Evolutionary conservation across 2,888 invertebrate genomes (phyloP).

Genomic region (Phengaris arion): DNA sequence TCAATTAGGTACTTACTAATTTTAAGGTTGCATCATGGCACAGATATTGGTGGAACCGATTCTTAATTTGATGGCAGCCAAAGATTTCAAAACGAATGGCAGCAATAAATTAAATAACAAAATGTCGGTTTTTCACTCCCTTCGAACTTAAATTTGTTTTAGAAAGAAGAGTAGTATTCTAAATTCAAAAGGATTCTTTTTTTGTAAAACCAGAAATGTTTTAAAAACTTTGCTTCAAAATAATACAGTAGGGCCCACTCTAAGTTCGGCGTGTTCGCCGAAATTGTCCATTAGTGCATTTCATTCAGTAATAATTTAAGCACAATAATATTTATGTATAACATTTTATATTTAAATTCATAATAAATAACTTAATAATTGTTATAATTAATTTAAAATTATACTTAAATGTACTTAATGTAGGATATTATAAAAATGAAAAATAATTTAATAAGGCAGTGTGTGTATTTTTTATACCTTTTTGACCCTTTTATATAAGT

Average conservation of each 20-base stretch:
- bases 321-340: slow-evolving; percentile 70
- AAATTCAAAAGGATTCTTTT: background rate
- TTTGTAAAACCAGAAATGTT: background rate
- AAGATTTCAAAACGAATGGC: too few relatives aligned
- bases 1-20: background rate
- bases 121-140: background rate
- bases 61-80: too few relatives aligned
- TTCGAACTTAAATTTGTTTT: background rate
- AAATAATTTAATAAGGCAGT: slow-evolving; percentile 71
- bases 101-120: too few relatives aligned
- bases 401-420: slow-evolving; percentile 73
- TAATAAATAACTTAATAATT: slow-evolving; percentile 73
- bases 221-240: background rate
- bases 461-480: slow-evolving; percentile 44
- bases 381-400: slow-evolving; percentile 73
- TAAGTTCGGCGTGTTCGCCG: slow-evolving; percentile 52
- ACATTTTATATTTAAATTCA: slow-evolving; percentile 63
- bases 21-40: background rate
- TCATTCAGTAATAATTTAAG: slow-evolving; percentile 69
- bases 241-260: slow-evolving; percentile 31
- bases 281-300: slow-evolving; percentile 73
- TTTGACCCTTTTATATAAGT: background rate
- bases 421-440: slow-evolving; percentile 72
- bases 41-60: too few relatives aligned
- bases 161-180: background rate